Evolutionary conservation across 2,888 invertebrate species (phyloP).

Genomic region (Brachyptera risi): DNA sequence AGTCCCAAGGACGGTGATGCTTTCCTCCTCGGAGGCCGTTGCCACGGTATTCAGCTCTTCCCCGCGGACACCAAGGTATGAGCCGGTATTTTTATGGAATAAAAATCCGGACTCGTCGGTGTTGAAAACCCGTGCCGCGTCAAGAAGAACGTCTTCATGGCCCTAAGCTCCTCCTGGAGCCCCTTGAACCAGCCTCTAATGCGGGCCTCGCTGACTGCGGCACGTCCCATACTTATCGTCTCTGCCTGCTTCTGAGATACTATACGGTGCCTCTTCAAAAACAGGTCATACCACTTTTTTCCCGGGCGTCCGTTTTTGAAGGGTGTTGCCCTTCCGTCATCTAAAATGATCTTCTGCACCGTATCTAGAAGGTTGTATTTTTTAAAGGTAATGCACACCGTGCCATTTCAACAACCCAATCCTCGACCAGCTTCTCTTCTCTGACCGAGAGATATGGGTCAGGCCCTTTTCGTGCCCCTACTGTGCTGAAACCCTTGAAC

Average conservation of each 20-base stretch:
- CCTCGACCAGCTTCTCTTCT: not conserved
- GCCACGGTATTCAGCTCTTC: not conserved
- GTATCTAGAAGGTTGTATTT: not conserved
- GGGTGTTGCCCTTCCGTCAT: not conserved
- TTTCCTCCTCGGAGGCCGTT: not conserved
- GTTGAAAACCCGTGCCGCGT: not conserved
- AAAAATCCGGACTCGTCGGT: not conserved
- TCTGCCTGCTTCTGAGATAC: not conserved
- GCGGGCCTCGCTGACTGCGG: not conserved
- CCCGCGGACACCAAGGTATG: not conserved
- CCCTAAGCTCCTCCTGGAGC: not conserved
- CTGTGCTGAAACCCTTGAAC: not conserved
- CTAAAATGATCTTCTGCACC: not conserved
- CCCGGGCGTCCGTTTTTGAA: not conserved
- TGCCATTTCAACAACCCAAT: not conserved
- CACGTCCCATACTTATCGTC: not conserved
- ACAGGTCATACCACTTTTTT: not conserved
- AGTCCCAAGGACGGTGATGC: not conserved
- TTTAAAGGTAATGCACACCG: not conserved
- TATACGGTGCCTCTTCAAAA: not conserved
- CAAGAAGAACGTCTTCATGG: not conserved
- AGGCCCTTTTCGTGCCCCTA: not conserved
- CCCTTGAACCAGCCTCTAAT: not conserved
- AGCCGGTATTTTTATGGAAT: not conserved
- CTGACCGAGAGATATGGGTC: not conserved